Conservation (phyloP, 2,888 invertebrate species). For the Eupithecia dodoneata region DNA sequence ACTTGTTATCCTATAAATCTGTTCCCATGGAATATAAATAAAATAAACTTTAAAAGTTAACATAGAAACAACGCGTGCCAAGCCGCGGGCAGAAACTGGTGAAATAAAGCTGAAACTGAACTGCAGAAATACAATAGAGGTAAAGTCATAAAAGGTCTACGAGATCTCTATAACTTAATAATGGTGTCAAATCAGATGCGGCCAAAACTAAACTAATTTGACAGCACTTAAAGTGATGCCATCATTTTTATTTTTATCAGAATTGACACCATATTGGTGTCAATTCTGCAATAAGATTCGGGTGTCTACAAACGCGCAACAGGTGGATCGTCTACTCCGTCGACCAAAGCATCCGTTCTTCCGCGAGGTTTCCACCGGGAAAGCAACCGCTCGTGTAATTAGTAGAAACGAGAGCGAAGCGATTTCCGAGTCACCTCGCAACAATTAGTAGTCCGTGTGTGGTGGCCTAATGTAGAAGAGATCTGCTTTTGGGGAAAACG, state of each 20-base stretch:
- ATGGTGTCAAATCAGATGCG: too few species aligned
- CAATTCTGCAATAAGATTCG: not conserved
- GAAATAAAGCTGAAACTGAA: too few species aligned
- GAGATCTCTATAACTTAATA: too few species aligned
- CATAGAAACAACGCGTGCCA: too few species aligned
- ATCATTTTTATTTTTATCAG: not conserved
- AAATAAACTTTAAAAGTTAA: too few species aligned
- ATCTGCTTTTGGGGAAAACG: slow-evolving; percentile 1
- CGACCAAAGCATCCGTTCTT: slow-evolving; percentile 48
- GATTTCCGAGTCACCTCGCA: slow-evolving; percentile 77
- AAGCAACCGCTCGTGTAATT: slow-evolving; percentile 76
- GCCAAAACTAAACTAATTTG: too few species aligned
- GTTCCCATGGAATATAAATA: too few species aligned
- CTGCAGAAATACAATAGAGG: too few species aligned
- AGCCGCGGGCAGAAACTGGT: too few species aligned
- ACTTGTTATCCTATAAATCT: too few species aligned
- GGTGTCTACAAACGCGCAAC: slow-evolving; percentile 18
- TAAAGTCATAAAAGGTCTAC: too few species aligned
- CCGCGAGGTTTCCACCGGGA: slow-evolving; percentile 73
- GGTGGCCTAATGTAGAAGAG: slow-evolving; percentile 33
- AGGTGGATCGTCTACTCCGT: slow-evolving; percentile 34
- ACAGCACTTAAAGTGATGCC: not conserved
- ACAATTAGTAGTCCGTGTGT: slow-evolving; percentile 67
- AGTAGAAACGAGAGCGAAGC: slow-evolving; percentile 82
- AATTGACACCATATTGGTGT: not conserved